Base-by-base conservation (phyloP, 2,888 invertebrate genomes). In the Marronus borbonicus region DNA sequence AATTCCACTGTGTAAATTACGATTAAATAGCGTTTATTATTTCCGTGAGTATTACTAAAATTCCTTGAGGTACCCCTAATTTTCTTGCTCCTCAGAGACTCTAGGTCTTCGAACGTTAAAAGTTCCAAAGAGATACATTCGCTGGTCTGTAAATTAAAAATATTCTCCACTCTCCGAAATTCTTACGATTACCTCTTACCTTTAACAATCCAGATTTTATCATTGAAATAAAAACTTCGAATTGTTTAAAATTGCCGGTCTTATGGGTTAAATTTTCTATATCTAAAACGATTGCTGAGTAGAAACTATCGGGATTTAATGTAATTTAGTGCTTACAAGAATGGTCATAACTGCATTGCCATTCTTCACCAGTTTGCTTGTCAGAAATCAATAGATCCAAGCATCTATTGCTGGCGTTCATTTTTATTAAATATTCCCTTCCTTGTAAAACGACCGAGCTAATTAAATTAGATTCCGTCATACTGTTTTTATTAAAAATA, bases 201-300 rank as follows among this genome's bases (percentile, higher is more conserved):
- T 90, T 90, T 76, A 91, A 83, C 62, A 91, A 84, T 62, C 90
- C 91, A 14, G 90, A 90, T 84, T 90, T 90, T 44, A 91, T 84
- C 91, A 91, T 91, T 5, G 90, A 88, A 5, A 89, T 85, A 83
- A 91, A 91, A 44, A 90, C 89, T 80, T 90, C 88, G 81, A 91
- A 91, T 80, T 90, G 90, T 82, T 91, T 91, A 83, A 88, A 91
- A 85, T 90, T 91, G 66, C 91, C 91, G 5, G 91, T 91, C 84
- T 90, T 90, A 39, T 90, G 89, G 1, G 91, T 91, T 76, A 91
- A 85, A 83, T 89, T 90, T 87, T 91, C 91, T 60, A 91, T 89
- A 86, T 90, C 91, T 90, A 83, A 76, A 82, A 82, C 31, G 4
- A 65, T 44, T 28, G 8, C 0, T 31, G 1, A 20, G 20, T 8